Percentiles rank a stretch among this genome's conserved stretches.
These are phyloP conservation scores for Lacerta viridis DNA, from an alignment of 2,797 vertebrate genomes.

Conservation along the genomic window DNA sequence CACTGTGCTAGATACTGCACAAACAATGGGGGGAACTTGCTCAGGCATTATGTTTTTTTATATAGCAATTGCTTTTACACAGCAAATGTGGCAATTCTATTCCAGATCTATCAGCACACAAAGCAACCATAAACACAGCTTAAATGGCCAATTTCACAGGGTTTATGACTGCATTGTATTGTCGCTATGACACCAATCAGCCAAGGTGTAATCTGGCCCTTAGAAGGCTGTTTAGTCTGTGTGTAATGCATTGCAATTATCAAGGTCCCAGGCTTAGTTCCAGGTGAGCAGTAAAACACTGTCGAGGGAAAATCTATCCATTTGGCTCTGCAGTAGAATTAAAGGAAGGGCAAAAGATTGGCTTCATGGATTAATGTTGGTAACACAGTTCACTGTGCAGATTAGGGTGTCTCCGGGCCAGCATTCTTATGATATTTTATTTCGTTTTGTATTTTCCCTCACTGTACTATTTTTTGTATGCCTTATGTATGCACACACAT, in stretches of 20 bases:
- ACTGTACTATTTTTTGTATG: neutral
- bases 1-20: neutral
- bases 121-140: conserved; percentile 52
- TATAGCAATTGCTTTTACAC: conserved; percentile 36
- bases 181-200: conserved; percentile 51
- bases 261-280: conserved; percentile 46
- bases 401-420: conserved; percentile 9
- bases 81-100: conserved; percentile 42
- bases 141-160: conserved; percentile 54
- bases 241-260: conserved; percentile 40
- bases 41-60: conserved; percentile 28
- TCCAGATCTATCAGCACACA: conserved; percentile 47
- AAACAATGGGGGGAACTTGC: conserved; percentile 26
- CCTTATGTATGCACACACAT: neutral
- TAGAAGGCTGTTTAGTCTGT: conserved; percentile 45
- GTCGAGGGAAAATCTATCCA: conserved; percentile 37
- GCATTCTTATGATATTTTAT: neutral
- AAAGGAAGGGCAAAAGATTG: conserved; percentile 32
- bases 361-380: conserved; percentile 27
- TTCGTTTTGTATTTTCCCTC: neutral
- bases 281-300: conserved; percentile 50
- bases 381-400: conserved; percentile 14
- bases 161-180: conserved; percentile 51
- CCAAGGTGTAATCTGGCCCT: conserved; percentile 46
- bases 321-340: conserved; percentile 38